phyloP scores from a whole-genome alignment of 1,140 invertebrate genomes.

The Phortica variegata region DNA sequence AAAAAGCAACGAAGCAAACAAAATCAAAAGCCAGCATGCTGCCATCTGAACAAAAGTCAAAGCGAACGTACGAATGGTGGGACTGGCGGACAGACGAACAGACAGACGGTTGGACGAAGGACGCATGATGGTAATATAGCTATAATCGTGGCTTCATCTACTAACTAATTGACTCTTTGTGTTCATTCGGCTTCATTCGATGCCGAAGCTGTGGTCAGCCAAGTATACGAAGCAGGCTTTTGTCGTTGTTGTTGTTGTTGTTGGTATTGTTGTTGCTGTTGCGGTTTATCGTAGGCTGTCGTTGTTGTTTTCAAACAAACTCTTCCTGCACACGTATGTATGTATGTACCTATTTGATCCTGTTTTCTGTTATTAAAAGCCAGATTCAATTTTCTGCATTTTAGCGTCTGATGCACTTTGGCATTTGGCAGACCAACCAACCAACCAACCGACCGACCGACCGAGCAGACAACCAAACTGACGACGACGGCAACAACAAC shows the following conservation, averaged over 20 bases:
- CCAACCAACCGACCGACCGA: not conserved
- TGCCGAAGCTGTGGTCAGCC: conserved; percentile 5
- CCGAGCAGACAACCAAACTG: conserved; percentile 15
- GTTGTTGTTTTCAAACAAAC: too few species aligned
- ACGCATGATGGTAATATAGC: conserved; percentile 33
- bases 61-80: too few species aligned
- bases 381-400: conserved; percentile 56
- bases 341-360: not conserved
- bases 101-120: too few species aligned
- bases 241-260: not conserved
- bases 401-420: conserved; percentile 56
- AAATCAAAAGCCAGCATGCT: too few species aligned
- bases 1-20: too few species aligned
- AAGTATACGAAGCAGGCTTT: conserved; percentile 3
- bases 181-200: conserved; percentile 28
- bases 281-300: too few species aligned
- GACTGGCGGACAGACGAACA: too few species aligned
- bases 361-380: conserved; percentile 38
- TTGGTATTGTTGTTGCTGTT: too few species aligned
- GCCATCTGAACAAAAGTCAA: too few species aligned
- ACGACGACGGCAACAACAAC: not conserved
- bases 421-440: conserved; percentile 26
- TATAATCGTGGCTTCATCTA: conserved; percentile 53
- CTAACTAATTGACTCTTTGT: conserved; percentile 57
- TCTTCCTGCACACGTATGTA: not conserved